These are phyloP conservation scores for Crotalus tigris DNA, from an alignment of 2,113 vertebrate species.

Conservation along the genomic window DNA sequence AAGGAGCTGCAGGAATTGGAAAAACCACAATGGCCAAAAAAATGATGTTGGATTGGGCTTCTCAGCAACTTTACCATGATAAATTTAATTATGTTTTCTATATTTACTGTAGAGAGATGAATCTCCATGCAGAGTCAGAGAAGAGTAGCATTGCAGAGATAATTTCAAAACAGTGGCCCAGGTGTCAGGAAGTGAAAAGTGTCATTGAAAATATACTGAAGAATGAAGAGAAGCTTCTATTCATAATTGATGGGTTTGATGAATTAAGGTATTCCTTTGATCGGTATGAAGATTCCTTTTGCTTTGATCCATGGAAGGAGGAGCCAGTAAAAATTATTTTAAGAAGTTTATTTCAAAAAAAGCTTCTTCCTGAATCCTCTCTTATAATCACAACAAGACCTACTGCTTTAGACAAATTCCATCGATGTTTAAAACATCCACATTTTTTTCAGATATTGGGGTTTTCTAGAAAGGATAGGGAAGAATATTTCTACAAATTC, in stretches of 20 bases:
- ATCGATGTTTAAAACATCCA: not conserved
- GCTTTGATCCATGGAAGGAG: not conserved
- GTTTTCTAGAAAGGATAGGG: not conserved
- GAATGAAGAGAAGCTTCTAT: slow-evolving; percentile 49
- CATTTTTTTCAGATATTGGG: not conserved
- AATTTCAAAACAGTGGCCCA: slow-evolving; percentile 43
- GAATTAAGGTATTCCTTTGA: slow-evolving; percentile 39
- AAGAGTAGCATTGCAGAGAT: slow-evolving; percentile 49
- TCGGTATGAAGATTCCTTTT: not conserved
- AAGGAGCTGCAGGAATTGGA: slow-evolving; percentile 59
- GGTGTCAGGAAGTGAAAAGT: rapidly evolving
- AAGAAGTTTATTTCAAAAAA: not conserved
- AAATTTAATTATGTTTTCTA: slow-evolving; percentile 65
- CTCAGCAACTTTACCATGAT: not conserved
- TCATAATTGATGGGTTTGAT: slow-evolving; percentile 67
- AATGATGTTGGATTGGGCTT: slow-evolving; percentile 57
- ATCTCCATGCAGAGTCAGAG: not conserved
- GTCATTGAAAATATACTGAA: slow-evolving; percentile 23
- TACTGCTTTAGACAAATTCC: not conserved
- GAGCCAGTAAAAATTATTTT: not conserved
- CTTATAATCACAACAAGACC: not conserved
- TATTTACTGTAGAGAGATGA: slow-evolving; percentile 59
- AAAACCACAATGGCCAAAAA: slow-evolving; percentile 55
- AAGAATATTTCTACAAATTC: not conserved
- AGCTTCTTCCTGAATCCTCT: not conserved